Base-by-base conservation (phyloP, 2,113 vertebrate species). In the Megaceryle torquata region DNA sequence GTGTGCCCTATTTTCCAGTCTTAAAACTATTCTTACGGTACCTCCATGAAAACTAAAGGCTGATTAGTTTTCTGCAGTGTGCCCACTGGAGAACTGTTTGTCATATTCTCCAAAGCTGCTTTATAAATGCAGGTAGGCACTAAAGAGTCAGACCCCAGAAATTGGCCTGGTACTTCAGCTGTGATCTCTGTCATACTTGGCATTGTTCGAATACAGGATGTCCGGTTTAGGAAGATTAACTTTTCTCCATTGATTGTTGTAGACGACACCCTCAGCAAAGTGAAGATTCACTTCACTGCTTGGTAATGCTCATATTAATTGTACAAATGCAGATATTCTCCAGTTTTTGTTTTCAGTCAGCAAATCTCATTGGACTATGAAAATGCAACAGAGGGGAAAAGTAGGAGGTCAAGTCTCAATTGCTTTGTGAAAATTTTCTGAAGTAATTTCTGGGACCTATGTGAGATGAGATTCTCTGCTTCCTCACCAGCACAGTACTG, bases 401-500 rank as follows among this genome's bases (percentile, higher is more conserved):
- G 24, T 10, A 44, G 43, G 26, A 61, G 5, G 26, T 82, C 33
- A 71, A 7, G 11, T 48, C 67, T 35, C 82, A 37, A 57, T 8
- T 82, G 33, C 28, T 35, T 44, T 76, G 18, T 86, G 57, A 72
- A 88, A 57, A 41, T 44, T 48, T 75, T 26, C 48, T 76, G 63
- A 68, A 59, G 20, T 60, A 68, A 43, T 76, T 91, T 11, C 31
- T 68, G 59, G 15, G 31, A 33, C 57, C 24, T 83, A 24, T 10
- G 2, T 53, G 21, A 31, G 51, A 35, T 60, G 15, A 56, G 21
- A 33, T 76, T 44, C 25, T 63, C 26, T 56, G 41, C 39, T 69
- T 75, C n/a, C 41, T 82, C 48, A 48, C 63, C 48, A 63, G 4
- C 0, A 0, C 35, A 43, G 19, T 63, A 28, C 41, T n/a, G 29